phyloP scores from a whole-genome alignment of 2,113 vertebrate species.

The Gallinago jamesoni region DNA sequence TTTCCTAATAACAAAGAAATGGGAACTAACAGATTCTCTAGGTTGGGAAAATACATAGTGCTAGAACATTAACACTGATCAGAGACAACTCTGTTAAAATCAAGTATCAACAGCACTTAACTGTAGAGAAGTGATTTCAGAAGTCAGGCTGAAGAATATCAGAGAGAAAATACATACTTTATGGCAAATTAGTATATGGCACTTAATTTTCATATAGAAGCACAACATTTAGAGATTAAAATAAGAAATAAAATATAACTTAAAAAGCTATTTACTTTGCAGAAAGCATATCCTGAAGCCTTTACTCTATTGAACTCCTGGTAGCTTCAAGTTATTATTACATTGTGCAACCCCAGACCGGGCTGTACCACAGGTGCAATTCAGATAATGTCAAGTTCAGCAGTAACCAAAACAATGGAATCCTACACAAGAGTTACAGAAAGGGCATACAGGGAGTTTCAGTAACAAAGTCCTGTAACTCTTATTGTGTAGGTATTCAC shows the following conservation, averaged over 20 bases:
- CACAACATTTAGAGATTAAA: neutral
- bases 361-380: neutral
- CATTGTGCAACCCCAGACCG: neutral
- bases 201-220: neutral
- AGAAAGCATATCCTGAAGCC: neutral
- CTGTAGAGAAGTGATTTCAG: neutral
- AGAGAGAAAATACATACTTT: neutral
- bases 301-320: neutral
- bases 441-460: neutral
- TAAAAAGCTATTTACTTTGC: neutral
- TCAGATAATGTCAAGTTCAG: neutral
- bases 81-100: neutral
- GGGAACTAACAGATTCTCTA: neutral
- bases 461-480: neutral
- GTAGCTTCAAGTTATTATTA: neutral
- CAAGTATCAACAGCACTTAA: neutral
- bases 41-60: neutral
- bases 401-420: neutral
- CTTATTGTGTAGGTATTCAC: neutral
- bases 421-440: neutral
- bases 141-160: neutral
- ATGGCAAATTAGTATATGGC: neutral
- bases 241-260: neutral
- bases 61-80: neutral
- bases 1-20: neutral